phyloP scores from a whole-genome alignment of 2,888 invertebrate genomes.

The Drosophila meridiana region DNA sequence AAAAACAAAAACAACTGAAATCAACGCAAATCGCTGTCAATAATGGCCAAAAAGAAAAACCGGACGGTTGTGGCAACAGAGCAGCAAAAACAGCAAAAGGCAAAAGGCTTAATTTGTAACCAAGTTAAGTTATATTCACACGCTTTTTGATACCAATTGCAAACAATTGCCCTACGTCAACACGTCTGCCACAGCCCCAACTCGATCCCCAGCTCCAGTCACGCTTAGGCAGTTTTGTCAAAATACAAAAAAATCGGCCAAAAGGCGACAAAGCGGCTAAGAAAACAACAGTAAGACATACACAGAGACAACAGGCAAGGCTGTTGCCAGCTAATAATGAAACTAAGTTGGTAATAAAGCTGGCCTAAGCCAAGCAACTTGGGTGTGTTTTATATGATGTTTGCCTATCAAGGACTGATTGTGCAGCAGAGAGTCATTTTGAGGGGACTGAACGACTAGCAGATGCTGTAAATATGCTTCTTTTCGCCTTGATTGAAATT shows the following conservation, averaged over 20 bases:
- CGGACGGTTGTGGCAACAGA: slow-evolving; percentile 43
- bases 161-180: slow-evolving; percentile 70
- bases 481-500: neutral
- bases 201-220: slow-evolving; percentile 46
- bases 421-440: neutral
- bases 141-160: slow-evolving; percentile 69
- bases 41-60: slow-evolving; percentile 49
- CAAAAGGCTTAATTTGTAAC: slow-evolving; percentile 74
- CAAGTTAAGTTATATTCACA: slow-evolving; percentile 64
- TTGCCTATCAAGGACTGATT: slow-evolving; percentile 28
- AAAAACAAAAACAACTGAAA: slow-evolving; percentile 3
- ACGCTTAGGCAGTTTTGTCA: slow-evolving; percentile 67
- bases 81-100: slow-evolving; percentile 9
- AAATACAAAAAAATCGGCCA: slow-evolving; percentile 48
- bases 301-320: slow-evolving; percentile 11
- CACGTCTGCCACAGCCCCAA: slow-evolving; percentile 26
- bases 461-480: neutral
- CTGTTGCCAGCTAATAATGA: slow-evolving; percentile 39
- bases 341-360: slow-evolving; percentile 33
- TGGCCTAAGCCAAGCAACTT: slow-evolving; percentile 12
- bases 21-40: slow-evolving; percentile 77
- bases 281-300: slow-evolving; percentile 16
- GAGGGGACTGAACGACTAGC: neutral
- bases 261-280: slow-evolving; percentile 46
- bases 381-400: slow-evolving; percentile 15